Base-by-base conservation (phyloP, 2,113 vertebrate species). In the Saimiri boliviensis region DNA sequence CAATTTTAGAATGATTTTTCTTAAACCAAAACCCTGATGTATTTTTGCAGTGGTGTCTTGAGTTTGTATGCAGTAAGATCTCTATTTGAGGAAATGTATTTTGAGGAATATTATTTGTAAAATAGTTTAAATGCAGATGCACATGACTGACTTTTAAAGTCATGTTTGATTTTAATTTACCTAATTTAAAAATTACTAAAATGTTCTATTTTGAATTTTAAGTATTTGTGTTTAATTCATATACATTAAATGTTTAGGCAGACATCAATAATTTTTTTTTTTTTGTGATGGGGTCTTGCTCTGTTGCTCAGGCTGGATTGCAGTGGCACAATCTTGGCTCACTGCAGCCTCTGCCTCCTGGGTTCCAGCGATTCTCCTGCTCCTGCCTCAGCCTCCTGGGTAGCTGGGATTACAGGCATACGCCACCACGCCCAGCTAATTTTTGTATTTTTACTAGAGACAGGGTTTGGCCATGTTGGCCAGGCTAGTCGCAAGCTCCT, bases 41-140 rank as follows among this genome's bases (percentile, higher is more conserved):
- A 40, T 52, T 91, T 88, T 90, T 84, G 54, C 4, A 93, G 27
- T 23, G 88, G 16, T 49, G 32, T 86, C 68, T 96, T 96, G n/a
- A 4, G 5, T 70, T 90, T 96, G 12, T 95, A 60, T 47, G 19
- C 45, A 94, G 0, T 92, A 81, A 88, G 66, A 45, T 79, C n/a
- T 82, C 27, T 91, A 42, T 94, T 87, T 81, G 32, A 95, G 30
- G 40, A 96, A 95, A 84, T 89, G 3, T 19, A 21, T 76, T 81
- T 92, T 19, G 25, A n/a, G 66, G 20, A 88, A 86, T 54, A 68
- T 70, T 76, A 68, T 79, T 89, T 79, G 37, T 85, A 85, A 88
- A 94, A 35, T 68, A 86, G 30, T 85, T 92, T 80, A 47, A 96
- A n/a, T n/a, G 56, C 23, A 92, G 74, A 89, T 92, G 13, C 2